Percentiles rank a stretch among this genome's conserved stretches.
These are phyloP conservation scores for Apis dorsata DNA, from an alignment of 1,140 invertebrate genomes.

Conservation along the genomic window DNA sequence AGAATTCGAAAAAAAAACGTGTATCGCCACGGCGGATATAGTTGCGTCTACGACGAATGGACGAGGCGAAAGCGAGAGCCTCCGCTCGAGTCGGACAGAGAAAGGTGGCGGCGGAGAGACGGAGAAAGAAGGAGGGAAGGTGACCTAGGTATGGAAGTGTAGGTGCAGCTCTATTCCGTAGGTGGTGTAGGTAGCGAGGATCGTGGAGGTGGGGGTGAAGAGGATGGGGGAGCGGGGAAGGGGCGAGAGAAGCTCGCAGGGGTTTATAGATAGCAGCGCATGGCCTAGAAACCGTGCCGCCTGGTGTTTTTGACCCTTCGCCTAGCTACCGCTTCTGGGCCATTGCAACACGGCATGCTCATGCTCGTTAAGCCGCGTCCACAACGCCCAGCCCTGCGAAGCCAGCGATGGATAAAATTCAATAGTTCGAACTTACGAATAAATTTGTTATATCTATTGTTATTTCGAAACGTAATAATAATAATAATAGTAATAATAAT, in stretches of 20 bases:
- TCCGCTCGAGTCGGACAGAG: slow-evolving; percentile 2
- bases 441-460: no score
- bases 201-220: slow-evolving; percentile 25
- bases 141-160: slow-evolving; percentile 25
- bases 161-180: slow-evolving; percentile 45
- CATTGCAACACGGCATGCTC: slow-evolving; percentile 70
- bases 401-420: no score
- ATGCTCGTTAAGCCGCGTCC: slow-evolving; percentile 61
- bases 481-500: no score
- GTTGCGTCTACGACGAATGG: slow-evolving; percentile 26
- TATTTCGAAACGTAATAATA: no score
- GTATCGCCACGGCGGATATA: slow-evolving; percentile 33
- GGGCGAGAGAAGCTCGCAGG: slow-evolving; percentile 69
- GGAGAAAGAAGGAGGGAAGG: slow-evolving; percentile 32
- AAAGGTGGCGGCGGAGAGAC: slow-evolving; percentile 20
- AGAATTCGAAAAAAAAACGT: slow-evolving; percentile 15
- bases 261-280: slow-evolving; percentile 80
- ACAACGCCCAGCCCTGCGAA: slow-evolving; percentile 31
- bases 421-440: no score
- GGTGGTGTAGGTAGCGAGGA: slow-evolving; percentile 64
- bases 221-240: slow-evolving; percentile 27
- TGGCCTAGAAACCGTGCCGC: slow-evolving; percentile 80
- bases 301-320: slow-evolving; percentile 81
- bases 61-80: slow-evolving; percentile 51
- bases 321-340: slow-evolving; percentile 78